Conservation (phyloP, 2,113 vertebrate genomes). For the Himantopus leucocephalus region DNA sequence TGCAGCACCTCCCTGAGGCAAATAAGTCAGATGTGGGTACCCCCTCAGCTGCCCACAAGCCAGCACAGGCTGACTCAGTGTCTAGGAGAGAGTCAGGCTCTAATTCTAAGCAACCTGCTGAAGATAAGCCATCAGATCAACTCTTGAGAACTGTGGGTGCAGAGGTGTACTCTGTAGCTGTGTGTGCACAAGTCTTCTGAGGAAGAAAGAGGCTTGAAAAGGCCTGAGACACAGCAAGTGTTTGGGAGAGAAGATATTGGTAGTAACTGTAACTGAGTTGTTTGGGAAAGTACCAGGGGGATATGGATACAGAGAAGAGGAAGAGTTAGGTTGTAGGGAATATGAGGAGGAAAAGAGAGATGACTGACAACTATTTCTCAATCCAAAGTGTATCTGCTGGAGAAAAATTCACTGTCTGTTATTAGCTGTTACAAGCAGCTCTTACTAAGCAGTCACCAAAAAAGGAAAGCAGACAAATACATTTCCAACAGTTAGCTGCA, state of each 20-base stretch:
- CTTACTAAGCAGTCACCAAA: background rate
- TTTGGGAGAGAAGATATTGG: background rate
- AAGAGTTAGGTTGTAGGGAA: background rate
- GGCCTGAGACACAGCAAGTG: background rate
- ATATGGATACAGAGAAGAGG: background rate
- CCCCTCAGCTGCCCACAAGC: background rate
- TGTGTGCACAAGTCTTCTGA: background rate
- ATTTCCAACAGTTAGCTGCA: background rate
- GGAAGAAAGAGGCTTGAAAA: background rate
- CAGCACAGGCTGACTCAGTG: background rate
- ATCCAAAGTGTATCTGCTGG: background rate
- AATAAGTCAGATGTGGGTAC: background rate
- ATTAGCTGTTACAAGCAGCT: background rate
- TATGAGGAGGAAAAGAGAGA: background rate
- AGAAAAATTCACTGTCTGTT: background rate
- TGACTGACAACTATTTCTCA: background rate
- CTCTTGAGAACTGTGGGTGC: background rate
- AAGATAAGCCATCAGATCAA: background rate
- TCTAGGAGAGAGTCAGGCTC: background rate
- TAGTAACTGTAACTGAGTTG: background rate
- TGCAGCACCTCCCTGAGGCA: background rate
- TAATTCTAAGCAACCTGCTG: background rate
- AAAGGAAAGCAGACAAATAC: background rate
- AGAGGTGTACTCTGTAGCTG: background rate
- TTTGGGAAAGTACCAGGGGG: background rate